These are phyloP conservation scores for Cryptus viduatorius DNA, from an alignment of 2,888 invertebrate genomes.

Conservation along the genomic window DNA sequence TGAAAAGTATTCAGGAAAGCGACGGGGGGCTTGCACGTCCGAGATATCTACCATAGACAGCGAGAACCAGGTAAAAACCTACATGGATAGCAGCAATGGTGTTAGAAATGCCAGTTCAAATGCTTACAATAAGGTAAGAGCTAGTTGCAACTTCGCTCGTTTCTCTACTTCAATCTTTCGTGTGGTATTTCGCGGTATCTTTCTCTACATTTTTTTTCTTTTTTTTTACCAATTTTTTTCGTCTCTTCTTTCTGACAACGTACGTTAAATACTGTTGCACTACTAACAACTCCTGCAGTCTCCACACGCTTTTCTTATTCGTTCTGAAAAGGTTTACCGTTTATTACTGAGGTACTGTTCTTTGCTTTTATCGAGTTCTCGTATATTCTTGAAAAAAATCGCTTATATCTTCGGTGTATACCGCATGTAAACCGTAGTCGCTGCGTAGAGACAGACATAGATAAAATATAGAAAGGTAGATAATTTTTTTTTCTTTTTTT, in stretches of 20 bases:
- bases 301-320: constrained; percentile 61
- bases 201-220: neutral
- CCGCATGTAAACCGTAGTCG: constrained; percentile 37
- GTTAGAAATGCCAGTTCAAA: constrained; percentile 92
- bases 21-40: constrained; percentile 85
- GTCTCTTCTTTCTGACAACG: constrained; percentile 21
- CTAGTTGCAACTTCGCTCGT: constrained; percentile 80
- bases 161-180: constrained; percentile 64
- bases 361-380: constrained; percentile 56
- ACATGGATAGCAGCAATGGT: constrained; percentile 96
- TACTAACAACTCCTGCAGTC: constrained; percentile 54
- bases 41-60: constrained; percentile 87
- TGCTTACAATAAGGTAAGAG: constrained; percentile 96
- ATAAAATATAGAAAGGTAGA: neutral
- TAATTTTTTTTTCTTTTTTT: neutral
- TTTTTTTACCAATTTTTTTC: constrained; percentile 15
- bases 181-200: constrained; percentile 53
- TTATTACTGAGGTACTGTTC: constrained; percentile 67
- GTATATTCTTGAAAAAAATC: constrained; percentile 9
- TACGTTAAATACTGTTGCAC: constrained; percentile 49
- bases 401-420: constrained; percentile 19
- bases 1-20: constrained; percentile 89
- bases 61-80: constrained; percentile 97
- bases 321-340: constrained; percentile 62
- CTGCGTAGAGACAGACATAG: constrained; percentile 10